Evolutionary conservation across 2,797 vertebrate species (phyloP).

Genomic region (Malacoraja senta): DNA sequence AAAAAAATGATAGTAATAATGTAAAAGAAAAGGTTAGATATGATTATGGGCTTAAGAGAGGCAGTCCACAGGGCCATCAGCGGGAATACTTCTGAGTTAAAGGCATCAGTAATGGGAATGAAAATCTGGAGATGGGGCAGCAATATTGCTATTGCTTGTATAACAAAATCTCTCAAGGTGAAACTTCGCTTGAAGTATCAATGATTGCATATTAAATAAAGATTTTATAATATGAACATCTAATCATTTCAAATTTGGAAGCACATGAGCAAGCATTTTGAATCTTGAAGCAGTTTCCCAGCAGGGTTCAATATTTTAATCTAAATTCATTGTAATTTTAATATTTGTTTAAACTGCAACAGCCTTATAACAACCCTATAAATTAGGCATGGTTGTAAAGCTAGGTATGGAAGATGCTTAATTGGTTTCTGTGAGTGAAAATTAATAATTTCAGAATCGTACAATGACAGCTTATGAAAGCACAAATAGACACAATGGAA

Average conservation of each 20-base stretch:
- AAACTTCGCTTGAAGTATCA: background rate
- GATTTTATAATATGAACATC: background rate
- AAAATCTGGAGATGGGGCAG: background rate
- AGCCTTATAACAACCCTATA: background rate
- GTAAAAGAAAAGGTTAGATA: background rate
- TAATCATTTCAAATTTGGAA: background rate
- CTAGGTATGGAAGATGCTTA: background rate
- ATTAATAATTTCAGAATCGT: background rate
- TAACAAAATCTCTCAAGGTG: background rate
- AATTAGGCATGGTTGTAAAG: background rate
- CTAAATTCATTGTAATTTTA: background rate
- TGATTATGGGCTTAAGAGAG: background rate
- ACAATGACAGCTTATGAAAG: background rate
- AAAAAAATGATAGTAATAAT: background rate
- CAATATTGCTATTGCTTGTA: background rate
- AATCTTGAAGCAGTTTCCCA: background rate
- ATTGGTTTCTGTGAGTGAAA: background rate
- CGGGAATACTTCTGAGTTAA: background rate
- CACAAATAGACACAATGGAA: background rate
- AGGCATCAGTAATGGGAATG: background rate
- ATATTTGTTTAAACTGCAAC: background rate
- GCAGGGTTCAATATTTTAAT: background rate
- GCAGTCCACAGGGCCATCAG: background rate
- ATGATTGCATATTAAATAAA: background rate
- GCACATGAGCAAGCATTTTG: background rate